A percentile compares a stretch with the other conserved stretches of the same genome.
Evolutionary conservation across 2,888 invertebrate genomes (phyloP).

Genomic region (Rhodophaea formosa): DNA sequence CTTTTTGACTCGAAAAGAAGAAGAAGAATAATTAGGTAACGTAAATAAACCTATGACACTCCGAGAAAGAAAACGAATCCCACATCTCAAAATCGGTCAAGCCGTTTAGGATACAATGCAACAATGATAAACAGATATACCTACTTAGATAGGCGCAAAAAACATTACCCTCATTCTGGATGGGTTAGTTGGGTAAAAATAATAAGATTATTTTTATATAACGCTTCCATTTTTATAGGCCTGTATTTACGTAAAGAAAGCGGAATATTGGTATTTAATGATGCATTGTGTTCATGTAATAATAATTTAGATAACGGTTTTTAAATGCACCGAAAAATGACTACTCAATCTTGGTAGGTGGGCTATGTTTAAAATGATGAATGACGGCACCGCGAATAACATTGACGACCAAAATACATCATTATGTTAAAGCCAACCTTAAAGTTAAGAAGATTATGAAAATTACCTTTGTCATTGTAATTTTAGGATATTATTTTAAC

Average conservation of each 20-base stretch:
- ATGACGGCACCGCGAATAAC: background rate
- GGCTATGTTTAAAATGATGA: background rate
- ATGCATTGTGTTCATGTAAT: background rate
- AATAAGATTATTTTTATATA: too few relatives aligned
- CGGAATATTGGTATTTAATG: background rate
- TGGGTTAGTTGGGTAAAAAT: too few relatives aligned
- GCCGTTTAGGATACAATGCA: too few relatives aligned
- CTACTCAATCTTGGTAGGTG: background rate
- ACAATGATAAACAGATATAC: too few relatives aligned
- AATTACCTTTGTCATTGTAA: background rate
- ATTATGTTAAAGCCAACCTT: background rate
- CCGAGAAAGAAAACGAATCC: too few relatives aligned
- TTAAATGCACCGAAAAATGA: background rate
- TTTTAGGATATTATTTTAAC: background rate
- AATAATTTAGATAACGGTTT: too few relatives aligned
- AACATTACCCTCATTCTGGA: too few relatives aligned
- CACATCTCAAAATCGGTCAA: too few relatives aligned
- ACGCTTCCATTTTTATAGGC: background rate
- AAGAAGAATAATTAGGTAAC: too few relatives aligned
- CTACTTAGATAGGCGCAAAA: too few relatives aligned
- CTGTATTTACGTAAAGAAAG: background rate
- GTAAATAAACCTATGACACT: too few relatives aligned
- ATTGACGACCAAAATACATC: background rate
- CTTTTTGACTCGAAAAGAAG: too few relatives aligned
- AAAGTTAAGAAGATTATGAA: constrained; percentile 5